Conservation (phyloP, 2,113 vertebrate species). For the Pterocles orientalis region DNA sequence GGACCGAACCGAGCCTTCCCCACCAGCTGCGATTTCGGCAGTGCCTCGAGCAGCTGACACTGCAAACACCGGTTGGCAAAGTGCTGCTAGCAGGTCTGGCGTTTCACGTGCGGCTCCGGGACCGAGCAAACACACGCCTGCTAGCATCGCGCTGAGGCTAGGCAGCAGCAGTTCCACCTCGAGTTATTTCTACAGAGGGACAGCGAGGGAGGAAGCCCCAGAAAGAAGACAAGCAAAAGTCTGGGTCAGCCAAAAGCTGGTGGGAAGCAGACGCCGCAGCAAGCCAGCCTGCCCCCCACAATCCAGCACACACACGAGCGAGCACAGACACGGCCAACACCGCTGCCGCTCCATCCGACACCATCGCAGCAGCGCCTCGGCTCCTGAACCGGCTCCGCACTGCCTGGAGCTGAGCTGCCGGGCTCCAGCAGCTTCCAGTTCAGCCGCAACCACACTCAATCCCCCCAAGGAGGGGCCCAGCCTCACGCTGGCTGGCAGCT, state of each 20-base stretch:
- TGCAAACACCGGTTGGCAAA: background rate
- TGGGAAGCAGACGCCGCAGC: background rate
- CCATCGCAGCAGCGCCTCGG: background rate
- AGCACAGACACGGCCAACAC: background rate
- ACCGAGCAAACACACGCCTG: background rate
- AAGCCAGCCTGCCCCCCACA: background rate
- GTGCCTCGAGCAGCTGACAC: background rate
- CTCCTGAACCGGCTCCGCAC: background rate
- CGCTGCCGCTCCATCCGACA: background rate
- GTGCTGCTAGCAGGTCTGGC: background rate
- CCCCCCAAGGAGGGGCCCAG: background rate
- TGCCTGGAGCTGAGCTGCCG: background rate
- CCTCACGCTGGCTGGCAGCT: background rate
- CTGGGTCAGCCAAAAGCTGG: background rate
- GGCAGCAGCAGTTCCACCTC: background rate
- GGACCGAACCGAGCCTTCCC: background rate
- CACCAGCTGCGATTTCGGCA: background rate
- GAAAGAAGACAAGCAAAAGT: background rate
- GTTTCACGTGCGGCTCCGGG: background rate
- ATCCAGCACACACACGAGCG: background rate
- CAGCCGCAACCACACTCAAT: fast-evolving
- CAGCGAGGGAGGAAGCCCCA: background rate
- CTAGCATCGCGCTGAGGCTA: background rate
- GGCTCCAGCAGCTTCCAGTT: background rate
- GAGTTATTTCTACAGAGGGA: background rate